A percentile compares a stretch with the other conserved stretches of the same genome.
Conservation (phyloP, 2,113 vertebrate genomes). For the Noturus placidus region DNA sequence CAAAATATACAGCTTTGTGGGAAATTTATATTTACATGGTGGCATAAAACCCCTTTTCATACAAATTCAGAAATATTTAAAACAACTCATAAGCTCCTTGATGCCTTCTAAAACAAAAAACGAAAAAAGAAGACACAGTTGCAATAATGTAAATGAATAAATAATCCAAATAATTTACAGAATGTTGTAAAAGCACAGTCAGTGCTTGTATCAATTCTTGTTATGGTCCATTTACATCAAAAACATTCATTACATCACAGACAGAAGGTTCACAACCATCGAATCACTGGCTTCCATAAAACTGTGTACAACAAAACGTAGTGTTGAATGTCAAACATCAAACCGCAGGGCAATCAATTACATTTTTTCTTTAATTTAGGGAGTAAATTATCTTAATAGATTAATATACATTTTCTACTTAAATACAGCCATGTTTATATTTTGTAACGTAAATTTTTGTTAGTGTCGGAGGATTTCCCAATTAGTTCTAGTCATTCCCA, state of each 20-base stretch:
- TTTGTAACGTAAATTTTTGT: slow-evolving; percentile 27
- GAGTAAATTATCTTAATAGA: not conserved
- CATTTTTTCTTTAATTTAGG: slow-evolving; percentile 2
- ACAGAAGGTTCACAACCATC: slow-evolving; percentile 53
- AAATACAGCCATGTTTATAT: slow-evolving; percentile 4
- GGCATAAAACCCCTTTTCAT: slow-evolving; percentile 70
- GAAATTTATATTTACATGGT: slow-evolving; percentile 72
- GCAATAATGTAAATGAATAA: slow-evolving; percentile 73
- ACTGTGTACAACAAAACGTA: slow-evolving; percentile 34
- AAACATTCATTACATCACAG: slow-evolving; percentile 52
- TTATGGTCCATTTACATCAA: slow-evolving; percentile 51
- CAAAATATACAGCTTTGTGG: slow-evolving; percentile 43
- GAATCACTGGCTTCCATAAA: slow-evolving; percentile 32
- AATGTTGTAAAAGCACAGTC: slow-evolving; percentile 70
- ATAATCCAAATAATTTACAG: slow-evolving; percentile 77
- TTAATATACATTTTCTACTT: not conserved
- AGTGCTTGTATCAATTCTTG: slow-evolving; percentile 63
- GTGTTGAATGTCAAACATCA: slow-evolving; percentile 36
- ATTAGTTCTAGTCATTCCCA: not conserved
- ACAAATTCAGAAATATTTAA: slow-evolving; percentile 68
- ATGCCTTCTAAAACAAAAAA: slow-evolving; percentile 50
- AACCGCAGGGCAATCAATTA: not conserved
- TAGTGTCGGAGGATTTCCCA: slow-evolving; percentile 33
- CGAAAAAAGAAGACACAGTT: slow-evolving; percentile 57
- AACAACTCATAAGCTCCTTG: slow-evolving; percentile 45